These are phyloP conservation scores for Ispidina lecontei DNA, from an alignment of 2,797 vertebrate genomes.

Conservation along the genomic window DNA sequence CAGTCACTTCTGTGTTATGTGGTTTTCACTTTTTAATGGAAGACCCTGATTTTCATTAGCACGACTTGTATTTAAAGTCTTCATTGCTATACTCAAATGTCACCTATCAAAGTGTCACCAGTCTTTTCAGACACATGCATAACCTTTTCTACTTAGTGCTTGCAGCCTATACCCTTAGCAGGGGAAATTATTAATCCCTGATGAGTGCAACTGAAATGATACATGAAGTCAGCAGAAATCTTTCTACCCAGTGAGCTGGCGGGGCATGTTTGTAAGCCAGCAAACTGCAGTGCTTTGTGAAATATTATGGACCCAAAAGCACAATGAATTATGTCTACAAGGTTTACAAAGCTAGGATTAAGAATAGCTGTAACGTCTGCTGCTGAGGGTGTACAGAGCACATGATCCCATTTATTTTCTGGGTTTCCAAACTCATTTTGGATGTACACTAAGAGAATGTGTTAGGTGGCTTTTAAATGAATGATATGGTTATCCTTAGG, in stretches of 20 bases:
- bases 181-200: conserved; percentile 39
- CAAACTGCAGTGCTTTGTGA: conserved; percentile 47
- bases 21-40: background rate
- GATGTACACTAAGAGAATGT: background rate
- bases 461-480: background rate
- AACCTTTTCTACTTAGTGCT: background rate
- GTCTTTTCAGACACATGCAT: background rate
- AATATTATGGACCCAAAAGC: conserved; percentile 14
- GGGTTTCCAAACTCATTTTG: background rate
- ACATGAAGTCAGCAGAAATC: conserved; percentile 56
- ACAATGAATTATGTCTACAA: background rate
- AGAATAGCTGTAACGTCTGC: background rate
- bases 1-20: background rate
- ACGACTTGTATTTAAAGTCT: background rate
- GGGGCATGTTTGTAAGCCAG: background rate
- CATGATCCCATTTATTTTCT: background rate
- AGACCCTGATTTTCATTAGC: background rate
- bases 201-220: conserved; percentile 26
- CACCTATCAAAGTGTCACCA: background rate
- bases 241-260: conserved; percentile 21
- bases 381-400: background rate
- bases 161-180: background rate
- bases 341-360: conserved; percentile 54
- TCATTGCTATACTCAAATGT: background rate
- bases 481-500: background rate